Base-by-base conservation (phyloP, 2,888 invertebrate species). In the Xanthia togata region DNA sequence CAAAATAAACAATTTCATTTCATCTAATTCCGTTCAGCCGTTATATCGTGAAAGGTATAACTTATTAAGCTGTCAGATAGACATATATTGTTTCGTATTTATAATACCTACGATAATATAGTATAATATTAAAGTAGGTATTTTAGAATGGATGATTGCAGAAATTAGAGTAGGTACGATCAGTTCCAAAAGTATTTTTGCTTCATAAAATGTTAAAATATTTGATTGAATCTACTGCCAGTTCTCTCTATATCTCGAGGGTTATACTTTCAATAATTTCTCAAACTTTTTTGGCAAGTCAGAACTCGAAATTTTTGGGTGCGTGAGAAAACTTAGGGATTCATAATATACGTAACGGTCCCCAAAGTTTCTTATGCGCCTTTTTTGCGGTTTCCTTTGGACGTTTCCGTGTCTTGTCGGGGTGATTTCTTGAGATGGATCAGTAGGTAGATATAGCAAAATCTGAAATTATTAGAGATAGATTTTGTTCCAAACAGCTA, bases 291-390 rank as follows among this genome's bases (percentile, higher is more conserved):
- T 57, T n/a, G 50, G 4, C 50, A 44, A 17, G 47, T 62, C 53
- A 38, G 59, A n/a, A 35, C 35, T 65, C 23, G 8, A 67, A 81
- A 57, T 69, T n/a, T 79, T 50, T 11, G 64, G 31, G 38, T 35
- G 26, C 53, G 41, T 23, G 23, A 12, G 26, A 31, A 41, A 57
- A 63, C 14, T 67, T 68, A 26, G 17, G 20, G 3, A 53, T 41
- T 47, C 59, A 70, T 60, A 35, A 41, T 41, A 1, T 14, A 17
- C 44, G 64, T 53, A 60, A 35, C 59, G 31, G 74, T 55, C 38
- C 4, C 38, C 17, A 60, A 57, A 63, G 31, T 74, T 57, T 31
- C 0, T n/a, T 20, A 26, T 9, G 26, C 5, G 14, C 1, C n/a
- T 55, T 26, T 60, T 35, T 62, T 35, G 6, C n/a, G 11, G 11